A percentile compares a stretch with the other conserved stretches of the same genome.
phyloP scores from a whole-genome alignment of 2,888 invertebrate species.

The Bombylius discolor region DNA sequence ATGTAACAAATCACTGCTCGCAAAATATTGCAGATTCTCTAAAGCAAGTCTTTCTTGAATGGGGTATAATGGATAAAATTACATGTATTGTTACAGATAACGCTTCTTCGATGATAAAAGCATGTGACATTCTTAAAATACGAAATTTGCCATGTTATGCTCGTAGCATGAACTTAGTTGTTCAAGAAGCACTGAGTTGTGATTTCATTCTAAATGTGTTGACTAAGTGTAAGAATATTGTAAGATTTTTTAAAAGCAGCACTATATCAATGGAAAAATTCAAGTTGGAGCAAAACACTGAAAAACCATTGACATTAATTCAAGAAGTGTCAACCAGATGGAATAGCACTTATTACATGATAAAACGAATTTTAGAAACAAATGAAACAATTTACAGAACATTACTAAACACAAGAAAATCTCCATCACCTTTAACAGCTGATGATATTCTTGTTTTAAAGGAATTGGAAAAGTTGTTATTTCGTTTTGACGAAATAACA shows the following conservation, averaged over 20 bases:
- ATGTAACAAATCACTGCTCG: neutral
- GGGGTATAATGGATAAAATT: neutral
- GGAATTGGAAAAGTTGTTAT: neutral
- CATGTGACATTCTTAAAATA: conserved; percentile 5
- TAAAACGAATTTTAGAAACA: neutral
- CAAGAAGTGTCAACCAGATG: conserved; percentile 1
- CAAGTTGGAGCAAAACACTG: conserved; percentile 5
- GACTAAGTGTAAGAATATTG: conserved; percentile 8
- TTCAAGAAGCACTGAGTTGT: conserved; percentile 6
- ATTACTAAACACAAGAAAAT: neutral
- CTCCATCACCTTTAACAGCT: neutral
- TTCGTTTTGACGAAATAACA: neutral
- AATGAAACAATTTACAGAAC: neutral
- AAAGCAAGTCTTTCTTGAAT: neutral
- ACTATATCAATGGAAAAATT: conserved; percentile 10
- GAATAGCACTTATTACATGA: neutral
- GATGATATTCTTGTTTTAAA: neutral
- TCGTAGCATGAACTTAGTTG: conserved; percentile 10
- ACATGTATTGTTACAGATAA: conserved; percentile 1
- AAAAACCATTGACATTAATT: neutral
- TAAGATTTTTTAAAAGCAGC: conserved; percentile 8
- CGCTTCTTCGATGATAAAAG: neutral
- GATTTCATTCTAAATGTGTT: conserved; percentile 5
- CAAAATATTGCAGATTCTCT: neutral
- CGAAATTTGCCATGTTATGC: conserved; percentile 10